These are phyloP conservation scores for Aporrectodea caliginosa DNA, from an alignment of 1,140 invertebrate genomes.

Conservation along the genomic window DNA sequence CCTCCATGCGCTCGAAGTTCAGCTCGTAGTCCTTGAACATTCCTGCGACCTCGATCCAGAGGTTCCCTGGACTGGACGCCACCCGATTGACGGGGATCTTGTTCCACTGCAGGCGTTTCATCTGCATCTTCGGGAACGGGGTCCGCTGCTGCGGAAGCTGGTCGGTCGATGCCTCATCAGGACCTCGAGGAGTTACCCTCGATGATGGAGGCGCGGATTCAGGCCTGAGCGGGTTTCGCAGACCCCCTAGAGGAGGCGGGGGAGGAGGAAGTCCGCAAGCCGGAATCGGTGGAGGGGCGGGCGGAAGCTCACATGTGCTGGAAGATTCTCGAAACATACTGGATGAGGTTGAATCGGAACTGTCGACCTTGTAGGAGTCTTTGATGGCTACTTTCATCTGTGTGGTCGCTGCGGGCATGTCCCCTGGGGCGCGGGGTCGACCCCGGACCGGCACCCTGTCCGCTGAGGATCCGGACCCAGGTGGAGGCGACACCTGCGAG, in stretches of 20 bases:
- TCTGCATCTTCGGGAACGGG: conserved; percentile 47
- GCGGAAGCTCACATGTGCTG: conserved; percentile 17
- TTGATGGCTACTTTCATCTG: background rate
- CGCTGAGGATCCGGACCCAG: conserved; percentile 34
- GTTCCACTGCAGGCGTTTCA: conserved; percentile 51
- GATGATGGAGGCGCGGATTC: conserved; percentile 28
- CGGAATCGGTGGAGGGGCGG: conserved; percentile 14
- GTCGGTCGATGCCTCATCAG: background rate
- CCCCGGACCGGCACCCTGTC: conserved; percentile 14
- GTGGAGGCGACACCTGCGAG: no score
- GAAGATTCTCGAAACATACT: background rate
- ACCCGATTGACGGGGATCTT: conserved; percentile 46
- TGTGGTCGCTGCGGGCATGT: background rate
- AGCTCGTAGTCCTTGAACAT: background rate
- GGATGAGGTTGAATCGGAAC: background rate
- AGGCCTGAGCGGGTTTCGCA: conserved; percentile 25
- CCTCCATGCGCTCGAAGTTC: background rate
- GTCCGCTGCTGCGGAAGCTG: background rate
- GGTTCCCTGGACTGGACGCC: conserved; percentile 42
- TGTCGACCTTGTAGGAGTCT: conserved; percentile 28
- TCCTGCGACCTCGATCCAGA: conserved; percentile 29
- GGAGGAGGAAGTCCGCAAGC: background rate
- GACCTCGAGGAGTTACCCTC: conserved; percentile 23
- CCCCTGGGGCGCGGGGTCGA: background rate
- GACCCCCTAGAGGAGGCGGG: conserved; percentile 41